A percentile compares a stretch with the other conserved stretches of the same genome.
phyloP scores from a whole-genome alignment of 2,797 vertebrate genomes.

The Sarcophilus harrisii region DNA sequence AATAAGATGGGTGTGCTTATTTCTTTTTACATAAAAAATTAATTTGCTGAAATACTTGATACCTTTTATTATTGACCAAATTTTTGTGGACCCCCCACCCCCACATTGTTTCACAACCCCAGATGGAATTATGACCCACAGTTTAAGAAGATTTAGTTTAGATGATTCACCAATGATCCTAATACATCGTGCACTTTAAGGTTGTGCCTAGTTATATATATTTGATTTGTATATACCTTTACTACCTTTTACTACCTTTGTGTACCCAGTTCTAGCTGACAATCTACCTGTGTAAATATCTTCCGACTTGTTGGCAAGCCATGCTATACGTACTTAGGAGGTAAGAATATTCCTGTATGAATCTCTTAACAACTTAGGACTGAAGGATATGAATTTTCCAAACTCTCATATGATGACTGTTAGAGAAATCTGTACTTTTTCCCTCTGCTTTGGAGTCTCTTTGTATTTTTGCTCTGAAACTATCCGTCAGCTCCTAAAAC shows the following conservation, averaged over 20 bases:
- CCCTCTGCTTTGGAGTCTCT: background rate
- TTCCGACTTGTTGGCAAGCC: background rate
- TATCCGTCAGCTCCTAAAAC: background rate
- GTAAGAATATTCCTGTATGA: background rate
- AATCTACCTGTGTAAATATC: background rate
- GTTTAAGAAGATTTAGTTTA: background rate
- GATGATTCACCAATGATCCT: background rate
- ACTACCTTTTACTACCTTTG: background rate
- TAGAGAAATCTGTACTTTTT: constrained; percentile 40
- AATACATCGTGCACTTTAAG: background rate
- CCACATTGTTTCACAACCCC: too few relatives aligned
- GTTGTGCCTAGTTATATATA: background rate
- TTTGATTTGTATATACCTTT: background rate
- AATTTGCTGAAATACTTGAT: too few relatives aligned
- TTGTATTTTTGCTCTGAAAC: constrained; percentile 17
- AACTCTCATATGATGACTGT: background rate
- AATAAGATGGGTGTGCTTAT: too few relatives aligned
- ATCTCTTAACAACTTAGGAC: background rate
- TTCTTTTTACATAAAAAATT: too few relatives aligned
- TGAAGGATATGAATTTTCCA: background rate
- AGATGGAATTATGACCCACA: too few relatives aligned
- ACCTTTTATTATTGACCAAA: too few relatives aligned
- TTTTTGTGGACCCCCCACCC: too few relatives aligned
- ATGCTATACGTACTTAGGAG: background rate
- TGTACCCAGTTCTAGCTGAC: background rate